Evolutionary conservation across 2,113 vertebrate species (phyloP), one percentile per base, ranked within the genome.

Genomic region (Entosphenus tridentatus): DNA sequence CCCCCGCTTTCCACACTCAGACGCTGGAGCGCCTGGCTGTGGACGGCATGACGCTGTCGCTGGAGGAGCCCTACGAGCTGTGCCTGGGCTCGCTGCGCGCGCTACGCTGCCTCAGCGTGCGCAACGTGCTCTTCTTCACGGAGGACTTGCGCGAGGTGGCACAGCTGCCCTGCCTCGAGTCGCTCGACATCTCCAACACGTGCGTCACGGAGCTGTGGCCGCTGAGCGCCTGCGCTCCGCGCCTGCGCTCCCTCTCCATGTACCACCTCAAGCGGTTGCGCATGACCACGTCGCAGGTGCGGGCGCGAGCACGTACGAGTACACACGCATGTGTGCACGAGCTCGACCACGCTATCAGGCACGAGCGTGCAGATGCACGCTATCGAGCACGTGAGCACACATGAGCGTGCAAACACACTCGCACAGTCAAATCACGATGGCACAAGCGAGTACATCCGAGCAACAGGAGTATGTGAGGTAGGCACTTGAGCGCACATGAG

Each of bases 251-350:
- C 12, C 80, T 98, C 57, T 96, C 93, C 57, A 84, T 98, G 79
- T 88, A 98, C 76, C 93, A 98, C 79, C 80, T 98, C 75, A 97
- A 97, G 81, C 87, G 93, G 78, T 84, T 98, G 78, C 95, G 96
- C 82, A 98, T 98, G 91, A 96, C 85, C 71, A 95, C 88, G 1
- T 84, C 84, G 12, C 91, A 97, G 77, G 82, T 65, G 62, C n/a
- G 39, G 39, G 39, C 39, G 6, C 39, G 39, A 39, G 39, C 39
- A 39, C 39, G 39, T 6, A 39, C 39, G 39, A 39, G 39, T 39
- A 39, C 39, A 39, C 39, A 7, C 39, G 39, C 39, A 39, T 39
- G 39, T 39, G 39, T 39, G 39, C 39, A 39, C 39, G 6, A 4
- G 39, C 39, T 39, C 39, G 39, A 7, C 39, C 39, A 39, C 39